Conservation (phyloP, 2,888 invertebrate species). For the Itoplectis maculator region DNA sequence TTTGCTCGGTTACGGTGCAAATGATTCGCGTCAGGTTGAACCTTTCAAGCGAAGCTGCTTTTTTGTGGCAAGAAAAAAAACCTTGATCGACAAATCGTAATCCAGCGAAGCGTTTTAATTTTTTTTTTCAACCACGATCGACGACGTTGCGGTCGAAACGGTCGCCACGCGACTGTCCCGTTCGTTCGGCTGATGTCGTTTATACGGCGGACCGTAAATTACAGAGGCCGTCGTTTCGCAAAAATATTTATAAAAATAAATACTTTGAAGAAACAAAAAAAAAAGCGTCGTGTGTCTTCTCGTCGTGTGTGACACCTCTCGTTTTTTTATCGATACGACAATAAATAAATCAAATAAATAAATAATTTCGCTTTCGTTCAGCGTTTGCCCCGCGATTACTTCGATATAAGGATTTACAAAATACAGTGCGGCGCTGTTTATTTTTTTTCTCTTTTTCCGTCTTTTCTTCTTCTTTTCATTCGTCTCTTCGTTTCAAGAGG, state of each 20-base stretch:
- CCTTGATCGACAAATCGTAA: too few species aligned
- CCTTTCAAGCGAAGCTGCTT: too few species aligned
- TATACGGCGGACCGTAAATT: constrained; percentile 73
- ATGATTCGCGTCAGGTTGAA: too few species aligned
- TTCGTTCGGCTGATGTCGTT: constrained; percentile 55
- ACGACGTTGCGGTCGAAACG: constrained; percentile 1
- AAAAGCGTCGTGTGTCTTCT: constrained; percentile 52
- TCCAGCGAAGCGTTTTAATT: too few species aligned
- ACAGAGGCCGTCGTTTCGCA: constrained; percentile 76
- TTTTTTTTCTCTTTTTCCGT: constrained; percentile 26
- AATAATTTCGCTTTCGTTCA: constrained; percentile 82
- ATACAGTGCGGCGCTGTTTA: constrained; percentile 71
- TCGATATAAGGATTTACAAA: constrained; percentile 79
- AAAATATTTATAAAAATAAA: constrained; percentile 84
- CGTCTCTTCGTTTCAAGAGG: constrained; percentile 50
- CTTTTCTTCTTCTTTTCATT: neutral
- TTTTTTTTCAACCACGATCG: too few species aligned
- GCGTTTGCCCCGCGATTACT: constrained; percentile 75
- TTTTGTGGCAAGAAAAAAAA: too few species aligned
- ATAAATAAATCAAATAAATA: constrained; percentile 85
- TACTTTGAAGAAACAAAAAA: constrained; percentile 80
- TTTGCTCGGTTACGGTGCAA: too few species aligned
- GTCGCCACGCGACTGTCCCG: constrained; percentile 5
- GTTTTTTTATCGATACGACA: constrained; percentile 76
- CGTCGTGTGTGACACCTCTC: constrained; percentile 62